These are phyloP conservation scores for Vulpes ferrilata DNA, from an alignment of 2,113 vertebrate species.

Conservation along the genomic window DNA sequence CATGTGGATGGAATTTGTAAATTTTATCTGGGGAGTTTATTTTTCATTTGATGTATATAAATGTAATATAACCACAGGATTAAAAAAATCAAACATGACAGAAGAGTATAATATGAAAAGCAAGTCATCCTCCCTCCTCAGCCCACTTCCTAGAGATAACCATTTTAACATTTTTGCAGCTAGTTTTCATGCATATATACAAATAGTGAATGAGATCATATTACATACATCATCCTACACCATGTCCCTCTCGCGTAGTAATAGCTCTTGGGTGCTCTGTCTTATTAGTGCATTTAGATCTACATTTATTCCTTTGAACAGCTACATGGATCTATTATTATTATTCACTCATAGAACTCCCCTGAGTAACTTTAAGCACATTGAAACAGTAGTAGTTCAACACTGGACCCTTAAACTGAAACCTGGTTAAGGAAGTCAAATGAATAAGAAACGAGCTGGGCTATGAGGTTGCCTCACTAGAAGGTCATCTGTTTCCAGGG, in stretches of 20 bases:
- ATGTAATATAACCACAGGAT: not conserved
- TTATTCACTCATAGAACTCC: not conserved
- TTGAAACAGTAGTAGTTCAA: not conserved
- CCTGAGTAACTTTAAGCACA: not conserved
- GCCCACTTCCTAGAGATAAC: not conserved
- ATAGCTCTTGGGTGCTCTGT: not conserved
- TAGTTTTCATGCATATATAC: not conserved
- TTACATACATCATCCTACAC: not conserved
- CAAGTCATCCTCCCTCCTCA: not conserved
- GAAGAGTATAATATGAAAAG: not conserved
- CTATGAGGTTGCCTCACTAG: not conserved
- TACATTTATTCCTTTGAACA: not conserved
- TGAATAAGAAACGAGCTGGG: not conserved
- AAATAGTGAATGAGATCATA: not conserved
- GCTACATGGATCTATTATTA: not conserved
- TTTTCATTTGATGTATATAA: not conserved
- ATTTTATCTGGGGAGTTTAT: not conserved
- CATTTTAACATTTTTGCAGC: not conserved
- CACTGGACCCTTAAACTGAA: not conserved
- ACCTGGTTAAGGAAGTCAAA: not conserved
- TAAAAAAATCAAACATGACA: not conserved
- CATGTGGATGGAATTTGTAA: not conserved
- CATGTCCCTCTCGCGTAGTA: not conserved
- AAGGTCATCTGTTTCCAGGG: not conserved
- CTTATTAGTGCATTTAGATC: not conserved